Conservation (phyloP, 2,113 vertebrate species). For the Gobiocypris rarus region DNA sequence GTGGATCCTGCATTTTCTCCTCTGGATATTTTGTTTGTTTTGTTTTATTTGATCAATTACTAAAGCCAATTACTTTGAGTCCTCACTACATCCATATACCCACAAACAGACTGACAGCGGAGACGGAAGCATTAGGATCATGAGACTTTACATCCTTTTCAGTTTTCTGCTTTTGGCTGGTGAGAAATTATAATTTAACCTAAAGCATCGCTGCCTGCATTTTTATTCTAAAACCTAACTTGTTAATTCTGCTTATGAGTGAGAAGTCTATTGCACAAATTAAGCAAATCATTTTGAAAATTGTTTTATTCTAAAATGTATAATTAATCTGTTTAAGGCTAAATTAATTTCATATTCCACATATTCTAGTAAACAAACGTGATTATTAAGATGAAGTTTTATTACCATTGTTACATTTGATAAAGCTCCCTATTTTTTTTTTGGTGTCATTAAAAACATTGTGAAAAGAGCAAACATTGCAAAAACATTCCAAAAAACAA, state of each 20-base stretch:
- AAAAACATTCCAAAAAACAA: not conserved
- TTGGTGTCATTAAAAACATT: not conserved
- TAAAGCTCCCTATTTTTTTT: not conserved
- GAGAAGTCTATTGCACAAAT: not conserved
- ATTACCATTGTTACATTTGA: not conserved
- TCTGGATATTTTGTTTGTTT: too few relatives aligned
- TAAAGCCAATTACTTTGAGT: too few relatives aligned
- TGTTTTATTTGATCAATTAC: too few relatives aligned
- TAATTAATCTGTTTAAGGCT: not conserved
- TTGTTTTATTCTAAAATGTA: not conserved
- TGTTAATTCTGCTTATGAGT: not conserved
- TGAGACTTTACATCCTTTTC: constrained; percentile 23
- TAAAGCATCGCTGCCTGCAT: not conserved
- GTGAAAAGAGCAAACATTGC: not conserved
- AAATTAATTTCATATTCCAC: not conserved
- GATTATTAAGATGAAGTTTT: not conserved
- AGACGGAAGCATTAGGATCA: not conserved
- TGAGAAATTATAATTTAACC: constrained; percentile 12
- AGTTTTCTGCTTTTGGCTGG: constrained; percentile 15
- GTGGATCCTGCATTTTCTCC: too few relatives aligned
- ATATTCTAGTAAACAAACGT: not conserved
- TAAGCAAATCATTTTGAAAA: not conserved
- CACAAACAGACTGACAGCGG: not conserved
- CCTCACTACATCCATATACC: too few relatives aligned
- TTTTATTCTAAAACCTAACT: not conserved